Percentiles rank a stretch among this genome's conserved stretches.
Conservation (phyloP, 2,113 vertebrate species). For the Pyxicephalus adspersus region DNA sequence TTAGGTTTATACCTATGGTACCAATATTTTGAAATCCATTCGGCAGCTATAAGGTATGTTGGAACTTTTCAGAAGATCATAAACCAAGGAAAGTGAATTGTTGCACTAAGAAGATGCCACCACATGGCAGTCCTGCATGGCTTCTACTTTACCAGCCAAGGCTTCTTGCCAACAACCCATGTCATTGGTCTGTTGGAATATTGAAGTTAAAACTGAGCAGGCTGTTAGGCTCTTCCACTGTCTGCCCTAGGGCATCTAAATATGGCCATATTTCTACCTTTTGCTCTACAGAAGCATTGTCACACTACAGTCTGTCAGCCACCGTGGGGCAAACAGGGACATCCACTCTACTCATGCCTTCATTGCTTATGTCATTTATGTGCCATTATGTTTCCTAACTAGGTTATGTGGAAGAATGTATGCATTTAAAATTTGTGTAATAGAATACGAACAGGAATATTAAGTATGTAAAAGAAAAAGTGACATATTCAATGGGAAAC, state of each 20-base stretch:
- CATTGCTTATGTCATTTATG: slow-evolving; percentile 19
- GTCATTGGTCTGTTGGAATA: slow-evolving; percentile 27
- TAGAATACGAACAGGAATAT: too few relatives aligned
- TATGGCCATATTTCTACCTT: slow-evolving; percentile 18
- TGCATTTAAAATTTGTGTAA: not conserved
- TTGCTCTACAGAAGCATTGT: not conserved
- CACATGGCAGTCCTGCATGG: slow-evolving; percentile 28
- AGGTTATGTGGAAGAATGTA: not conserved
- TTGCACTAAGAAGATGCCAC: slow-evolving; percentile 52
- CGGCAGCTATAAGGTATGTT: slow-evolving; percentile 36
- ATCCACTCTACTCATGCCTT: slow-evolving; percentile 24
- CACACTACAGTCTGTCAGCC: not conserved
- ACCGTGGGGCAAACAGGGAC: not conserved
- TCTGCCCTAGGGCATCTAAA: slow-evolving; percentile 16
- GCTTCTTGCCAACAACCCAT: slow-evolving; percentile 6
- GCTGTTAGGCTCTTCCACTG: not conserved
- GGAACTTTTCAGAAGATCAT: slow-evolving; percentile 5
- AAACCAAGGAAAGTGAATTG: slow-evolving; percentile 34
- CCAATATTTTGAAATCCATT: not conserved
- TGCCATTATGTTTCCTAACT: slow-evolving; percentile 2
- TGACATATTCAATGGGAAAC: too few relatives aligned
- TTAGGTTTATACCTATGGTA: slow-evolving; percentile 17
- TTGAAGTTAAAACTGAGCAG: slow-evolving; percentile 7
- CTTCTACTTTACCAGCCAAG: slow-evolving; percentile 38
- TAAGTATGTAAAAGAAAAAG: too few relatives aligned